These are phyloP conservation scores for Drosophila bunnanda DNA, from an alignment of 2,888 invertebrate genomes.

Conservation along the genomic window DNA sequence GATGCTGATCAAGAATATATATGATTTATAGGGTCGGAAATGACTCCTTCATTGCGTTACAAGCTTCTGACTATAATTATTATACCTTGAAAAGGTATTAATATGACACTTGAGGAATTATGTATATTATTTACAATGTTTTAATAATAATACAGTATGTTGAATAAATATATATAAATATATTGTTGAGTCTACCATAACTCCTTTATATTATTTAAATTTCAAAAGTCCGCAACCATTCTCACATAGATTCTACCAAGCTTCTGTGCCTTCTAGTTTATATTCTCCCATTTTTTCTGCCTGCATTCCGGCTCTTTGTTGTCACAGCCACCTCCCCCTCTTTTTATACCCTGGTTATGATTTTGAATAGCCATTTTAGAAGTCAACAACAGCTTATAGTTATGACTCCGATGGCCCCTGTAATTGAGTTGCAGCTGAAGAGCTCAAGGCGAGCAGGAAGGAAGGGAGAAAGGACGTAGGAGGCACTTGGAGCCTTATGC, in stretches of 20 bases:
- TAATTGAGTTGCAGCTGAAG: constrained; percentile 69
- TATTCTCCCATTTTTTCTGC: neutral
- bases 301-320: constrained; percentile 30
- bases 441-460: constrained; percentile 1
- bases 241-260: neutral
- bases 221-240: neutral
- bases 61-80: no score
- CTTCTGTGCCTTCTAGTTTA: neutral
- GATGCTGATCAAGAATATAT: no score
- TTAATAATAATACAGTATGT: neutral
- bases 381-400: constrained; percentile 58
- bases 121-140: neutral
- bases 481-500: constrained; percentile 25
- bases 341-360: constrained; percentile 35
- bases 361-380: constrained; percentile 53
- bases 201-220: neutral
- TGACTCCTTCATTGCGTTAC: no score
- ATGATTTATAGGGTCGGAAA: no score
- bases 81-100: neutral
- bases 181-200: no score
- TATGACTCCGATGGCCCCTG: constrained; percentile 55
- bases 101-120: neutral
- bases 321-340: constrained; percentile 9
- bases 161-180: neutral
- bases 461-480: neutral